phyloP scores from a whole-genome alignment of 2,888 invertebrate genomes.

The Noctua pronuba region DNA sequence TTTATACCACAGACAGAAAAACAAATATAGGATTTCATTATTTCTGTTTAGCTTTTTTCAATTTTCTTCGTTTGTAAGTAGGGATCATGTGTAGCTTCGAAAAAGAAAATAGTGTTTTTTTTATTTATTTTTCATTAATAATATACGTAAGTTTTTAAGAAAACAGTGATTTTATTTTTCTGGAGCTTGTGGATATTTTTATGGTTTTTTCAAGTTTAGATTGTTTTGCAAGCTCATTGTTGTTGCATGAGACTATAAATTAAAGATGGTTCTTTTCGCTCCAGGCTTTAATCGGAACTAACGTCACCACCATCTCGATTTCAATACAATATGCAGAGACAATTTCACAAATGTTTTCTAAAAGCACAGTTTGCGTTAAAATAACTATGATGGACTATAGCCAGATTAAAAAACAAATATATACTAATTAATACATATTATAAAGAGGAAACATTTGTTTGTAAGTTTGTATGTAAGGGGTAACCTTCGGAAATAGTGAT shows the following conservation, averaged over 20 bases:
- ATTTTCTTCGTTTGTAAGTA: not conserved
- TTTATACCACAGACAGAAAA: not conserved
- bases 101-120: not conserved
- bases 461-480: not conserved
- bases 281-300: not conserved
- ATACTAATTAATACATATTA: too few relatives aligned
- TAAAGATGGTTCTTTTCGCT: not conserved
- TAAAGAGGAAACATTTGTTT: not conserved
- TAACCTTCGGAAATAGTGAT: not conserved
- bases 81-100: not conserved
- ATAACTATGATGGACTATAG: not conserved
- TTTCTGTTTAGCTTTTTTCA: not conserved
- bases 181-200: not conserved
- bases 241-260: not conserved
- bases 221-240: not conserved
- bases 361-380: not conserved
- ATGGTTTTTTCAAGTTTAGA: not conserved
- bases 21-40: not conserved
- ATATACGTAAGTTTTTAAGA: not conserved
- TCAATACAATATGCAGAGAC: not conserved
- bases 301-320: not conserved
- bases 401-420: not conserved
- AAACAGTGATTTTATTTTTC: not conserved
- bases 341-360: not conserved
- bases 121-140: slow-evolving; percentile 11